phyloP scores from a whole-genome alignment of 2,113 vertebrate genomes.

The Datnioides undecimradiatus region DNA sequence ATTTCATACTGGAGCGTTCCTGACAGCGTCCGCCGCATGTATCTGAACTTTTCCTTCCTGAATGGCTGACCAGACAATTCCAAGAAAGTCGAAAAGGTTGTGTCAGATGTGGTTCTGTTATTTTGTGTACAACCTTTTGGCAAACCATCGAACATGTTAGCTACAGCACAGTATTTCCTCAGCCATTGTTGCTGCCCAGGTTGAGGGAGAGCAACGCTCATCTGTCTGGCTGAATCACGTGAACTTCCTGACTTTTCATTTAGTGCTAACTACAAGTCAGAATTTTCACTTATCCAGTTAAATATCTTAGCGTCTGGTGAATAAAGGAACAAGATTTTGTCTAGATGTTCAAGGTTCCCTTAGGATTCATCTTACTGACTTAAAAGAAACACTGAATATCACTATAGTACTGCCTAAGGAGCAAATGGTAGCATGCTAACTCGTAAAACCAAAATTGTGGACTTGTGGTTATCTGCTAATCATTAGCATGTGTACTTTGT shows the following conservation, averaged over 20 bases:
- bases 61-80: neutral
- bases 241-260: no score
- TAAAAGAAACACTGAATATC: neutral
- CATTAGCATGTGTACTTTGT: neutral
- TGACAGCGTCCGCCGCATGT: slow-evolving; percentile 4
- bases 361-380: neutral
- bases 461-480: neutral
- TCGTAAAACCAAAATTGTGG: neutral
- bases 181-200: no score
- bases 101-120: neutral
- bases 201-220: neutral
- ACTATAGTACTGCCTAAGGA: no score
- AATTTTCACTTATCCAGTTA: no score
- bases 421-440: neutral
- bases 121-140: neutral
- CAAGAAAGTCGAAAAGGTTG: slow-evolving; percentile 1
- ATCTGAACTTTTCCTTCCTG: slow-evolving; percentile 19
- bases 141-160: neutral
- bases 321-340: no score
- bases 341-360: neutral
- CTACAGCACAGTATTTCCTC: neutral
- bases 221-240: no score
- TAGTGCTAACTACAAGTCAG: no score
- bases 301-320: no score
- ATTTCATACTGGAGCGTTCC: slow-evolving; percentile 1